Percentiles rank a stretch among this genome's conserved stretches.
These are phyloP conservation scores for Drosophila melanogaster DNA, from an alignment of 1,140 invertebrate genomes.

Conservation along the genomic window DNA sequence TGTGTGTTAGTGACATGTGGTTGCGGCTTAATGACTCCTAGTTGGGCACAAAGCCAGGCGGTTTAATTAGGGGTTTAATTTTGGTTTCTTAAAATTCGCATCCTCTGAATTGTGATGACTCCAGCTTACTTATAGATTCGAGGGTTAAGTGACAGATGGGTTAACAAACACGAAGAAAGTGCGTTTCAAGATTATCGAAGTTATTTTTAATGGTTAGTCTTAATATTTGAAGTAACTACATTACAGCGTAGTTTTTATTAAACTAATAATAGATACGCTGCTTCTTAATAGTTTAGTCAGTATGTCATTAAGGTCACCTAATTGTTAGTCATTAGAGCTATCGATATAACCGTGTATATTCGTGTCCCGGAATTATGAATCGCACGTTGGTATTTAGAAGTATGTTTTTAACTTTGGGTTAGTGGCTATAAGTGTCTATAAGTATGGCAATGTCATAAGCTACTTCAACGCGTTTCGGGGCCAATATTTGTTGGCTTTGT, in stretches of 20 bases:
- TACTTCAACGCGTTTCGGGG: slow-evolving; percentile 7
- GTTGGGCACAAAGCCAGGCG: not conserved
- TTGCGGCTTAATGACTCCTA: slow-evolving; percentile 56
- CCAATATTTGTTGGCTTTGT: slow-evolving; percentile 29
- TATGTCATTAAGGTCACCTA: too few relatives aligned
- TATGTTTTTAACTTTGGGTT: slow-evolving; percentile 6
- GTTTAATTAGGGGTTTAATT: not conserved
- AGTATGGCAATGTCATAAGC: not conserved
- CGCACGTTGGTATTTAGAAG: not conserved
- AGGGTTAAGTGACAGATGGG: slow-evolving; percentile 1
- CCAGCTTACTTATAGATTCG: not conserved
- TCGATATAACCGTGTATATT: not conserved
- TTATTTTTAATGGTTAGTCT: not conserved
- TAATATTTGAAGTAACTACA: not conserved
- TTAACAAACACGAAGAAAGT: slow-evolving; percentile 11
- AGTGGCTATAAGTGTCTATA: slow-evolving; percentile 11
- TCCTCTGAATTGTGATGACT: not conserved
- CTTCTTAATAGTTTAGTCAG: not conserved
- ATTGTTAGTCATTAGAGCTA: not conserved
- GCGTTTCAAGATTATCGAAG: not conserved
- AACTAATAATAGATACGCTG: not conserved
- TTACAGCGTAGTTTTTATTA: not conserved
- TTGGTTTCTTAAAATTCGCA: not conserved
- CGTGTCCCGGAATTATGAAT: slow-evolving; percentile 1
- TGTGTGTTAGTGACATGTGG: slow-evolving; percentile 60